phyloP scores from a whole-genome alignment of 2,113 vertebrate species.

The Callocephalon fimbriatum region DNA sequence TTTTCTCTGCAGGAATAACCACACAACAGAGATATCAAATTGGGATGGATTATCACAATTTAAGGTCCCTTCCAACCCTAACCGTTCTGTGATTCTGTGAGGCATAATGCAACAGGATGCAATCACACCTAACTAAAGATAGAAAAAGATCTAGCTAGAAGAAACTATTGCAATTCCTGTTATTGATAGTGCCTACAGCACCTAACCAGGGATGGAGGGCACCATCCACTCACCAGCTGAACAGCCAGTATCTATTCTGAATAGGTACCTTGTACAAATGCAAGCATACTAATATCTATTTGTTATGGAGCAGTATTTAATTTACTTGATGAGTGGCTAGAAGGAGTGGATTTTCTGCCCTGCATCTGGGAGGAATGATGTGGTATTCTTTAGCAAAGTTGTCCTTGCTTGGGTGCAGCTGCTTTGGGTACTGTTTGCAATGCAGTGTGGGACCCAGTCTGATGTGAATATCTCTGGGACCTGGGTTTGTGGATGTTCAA shows the following conservation, averaged over 20 bases:
- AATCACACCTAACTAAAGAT: not conserved
- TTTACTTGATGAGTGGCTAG: not conserved
- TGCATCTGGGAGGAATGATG: rapidly evolving
- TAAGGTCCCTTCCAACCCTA: not conserved
- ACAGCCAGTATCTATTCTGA: too few species aligned
- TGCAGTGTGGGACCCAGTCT: too few species aligned
- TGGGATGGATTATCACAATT: not conserved
- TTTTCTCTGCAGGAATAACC: slow-evolving; percentile 24
- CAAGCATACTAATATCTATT: not conserved
- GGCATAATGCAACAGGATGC: not conserved
- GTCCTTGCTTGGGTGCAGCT: not conserved
- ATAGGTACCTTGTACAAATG: not conserved
- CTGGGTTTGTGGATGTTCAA: not conserved
- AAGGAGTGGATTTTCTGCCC: not conserved
- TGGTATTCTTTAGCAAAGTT: rapidly evolving
- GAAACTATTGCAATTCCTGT: not conserved
- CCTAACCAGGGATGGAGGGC: not conserved
- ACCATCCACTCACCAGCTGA: not conserved
- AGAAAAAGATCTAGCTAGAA: not conserved
- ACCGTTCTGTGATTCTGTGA: not conserved
- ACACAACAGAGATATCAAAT: slow-evolving; percentile 6
- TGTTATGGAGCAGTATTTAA: not conserved
- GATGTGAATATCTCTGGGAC: too few species aligned
- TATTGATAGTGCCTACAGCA: not conserved
- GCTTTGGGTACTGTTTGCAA: not conserved